phyloP scores from a whole-genome alignment of 2,888 invertebrate species.

The Helleia helle region DNA sequence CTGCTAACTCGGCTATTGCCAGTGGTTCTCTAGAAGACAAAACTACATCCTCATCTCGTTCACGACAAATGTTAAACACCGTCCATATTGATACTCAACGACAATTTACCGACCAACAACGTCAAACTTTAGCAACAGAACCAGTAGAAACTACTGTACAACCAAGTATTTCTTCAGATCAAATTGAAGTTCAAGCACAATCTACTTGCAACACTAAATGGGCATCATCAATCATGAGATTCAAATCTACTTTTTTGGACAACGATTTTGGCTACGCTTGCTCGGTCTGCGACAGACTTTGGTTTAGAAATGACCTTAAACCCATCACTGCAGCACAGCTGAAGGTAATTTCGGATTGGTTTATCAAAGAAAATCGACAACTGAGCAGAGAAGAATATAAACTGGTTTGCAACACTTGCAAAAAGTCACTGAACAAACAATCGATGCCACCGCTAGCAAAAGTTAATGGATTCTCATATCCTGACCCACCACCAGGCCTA shows the following conservation, averaged over 20 bases:
- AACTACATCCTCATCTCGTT: too few species aligned
- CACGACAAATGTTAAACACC: not conserved
- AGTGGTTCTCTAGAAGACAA: too few species aligned
- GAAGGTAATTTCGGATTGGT: conserved; percentile 29
- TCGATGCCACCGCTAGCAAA: conserved; percentile 26
- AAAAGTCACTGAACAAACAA: conserved; percentile 25
- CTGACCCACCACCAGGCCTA: conserved; percentile 27
- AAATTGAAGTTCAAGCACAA: conserved; percentile 23
- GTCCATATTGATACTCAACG: conserved; percentile 3
- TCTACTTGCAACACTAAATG: conserved; percentile 30
- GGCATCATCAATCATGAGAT: conserved; percentile 28
- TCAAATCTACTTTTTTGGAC: conserved; percentile 28
- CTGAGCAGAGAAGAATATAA: conserved; percentile 22
- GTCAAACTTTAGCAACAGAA: conserved; percentile 10
- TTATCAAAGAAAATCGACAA: conserved; percentile 20
- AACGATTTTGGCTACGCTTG: conserved; percentile 35
- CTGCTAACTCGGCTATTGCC: too few species aligned
- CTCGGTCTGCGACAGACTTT: conserved; percentile 35
- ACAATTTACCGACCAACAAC: not conserved
- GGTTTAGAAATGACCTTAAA: conserved; percentile 38
- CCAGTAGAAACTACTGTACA: conserved; percentile 14
- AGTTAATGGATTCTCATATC: conserved; percentile 36
- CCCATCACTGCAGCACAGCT: conserved; percentile 31
- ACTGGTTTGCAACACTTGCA: conserved; percentile 28
- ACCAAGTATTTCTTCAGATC: conserved; percentile 21